A percentile compares a stretch with the other conserved stretches of the same genome.
phyloP scores from a whole-genome alignment of 1,140 invertebrate species.

The Drosophila simulans region DNA sequence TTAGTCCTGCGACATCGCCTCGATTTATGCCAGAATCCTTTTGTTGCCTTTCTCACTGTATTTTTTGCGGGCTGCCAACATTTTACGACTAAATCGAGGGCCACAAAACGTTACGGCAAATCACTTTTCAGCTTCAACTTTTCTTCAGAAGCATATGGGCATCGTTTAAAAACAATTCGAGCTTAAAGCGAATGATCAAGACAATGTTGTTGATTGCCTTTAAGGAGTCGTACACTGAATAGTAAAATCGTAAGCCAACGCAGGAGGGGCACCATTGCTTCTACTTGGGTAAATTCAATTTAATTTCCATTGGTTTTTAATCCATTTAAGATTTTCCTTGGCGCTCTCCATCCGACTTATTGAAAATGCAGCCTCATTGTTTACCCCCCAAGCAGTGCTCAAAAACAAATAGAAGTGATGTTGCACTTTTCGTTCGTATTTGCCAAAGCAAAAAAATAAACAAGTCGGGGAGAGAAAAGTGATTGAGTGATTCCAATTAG shows the following conservation, averaged over 20 bases:
- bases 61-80: conserved; percentile 53
- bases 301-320: conserved; percentile 57
- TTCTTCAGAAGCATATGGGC: conserved; percentile 10
- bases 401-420: conserved; percentile 72
- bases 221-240: conserved; percentile 34
- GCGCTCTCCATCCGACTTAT: conserved; percentile 24
- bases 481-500: conserved; percentile 67
- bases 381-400: conserved; percentile 36
- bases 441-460: conserved; percentile 59
- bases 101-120: conserved; percentile 73
- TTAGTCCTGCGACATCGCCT: conserved; percentile 65
- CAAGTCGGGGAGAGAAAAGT: conserved; percentile 35
- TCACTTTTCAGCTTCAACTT: conserved; percentile 64
- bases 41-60: conserved; percentile 7
- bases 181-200: conserved; percentile 17
- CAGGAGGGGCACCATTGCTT: background rate
- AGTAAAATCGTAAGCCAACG: conserved; percentile 20
- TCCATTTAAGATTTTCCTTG: conserved; percentile 41
- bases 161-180: conserved; percentile 53
- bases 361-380: conserved; percentile 70
- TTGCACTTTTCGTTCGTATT: conserved; percentile 71
- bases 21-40: conserved; percentile 67
- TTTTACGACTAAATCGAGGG: conserved; percentile 72
- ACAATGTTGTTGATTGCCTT: conserved; percentile 50
- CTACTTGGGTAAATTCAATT: conserved; percentile 35